Conservation (phyloP, 2,888 invertebrate genomes). For the Hecatera dysodea region DNA sequence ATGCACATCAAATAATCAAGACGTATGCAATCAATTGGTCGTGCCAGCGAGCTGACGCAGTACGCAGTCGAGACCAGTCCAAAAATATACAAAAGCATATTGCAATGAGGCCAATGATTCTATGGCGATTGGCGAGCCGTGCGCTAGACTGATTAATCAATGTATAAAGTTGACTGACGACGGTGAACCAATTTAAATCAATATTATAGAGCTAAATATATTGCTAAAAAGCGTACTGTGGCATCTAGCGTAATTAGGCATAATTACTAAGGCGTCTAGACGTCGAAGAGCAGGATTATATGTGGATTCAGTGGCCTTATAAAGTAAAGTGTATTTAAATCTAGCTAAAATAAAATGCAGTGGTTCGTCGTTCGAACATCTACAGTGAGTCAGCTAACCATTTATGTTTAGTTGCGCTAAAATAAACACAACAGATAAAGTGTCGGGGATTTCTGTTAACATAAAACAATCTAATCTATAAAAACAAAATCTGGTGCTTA, state of each 20-base stretch:
- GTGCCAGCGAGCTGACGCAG: conserved; percentile 73
- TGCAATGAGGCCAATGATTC: conserved; percentile 68
- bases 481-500: conserved; percentile 33
- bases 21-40: conserved; percentile 55
- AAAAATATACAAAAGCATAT: conserved; percentile 78
- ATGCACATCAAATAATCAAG: conserved; percentile 52
- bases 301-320: conserved; percentile 4
- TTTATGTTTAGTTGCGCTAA: conserved; percentile 35
- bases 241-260: conserved; percentile 34
- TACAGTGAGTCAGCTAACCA: conserved; percentile 47
- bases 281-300: conserved; percentile 24
- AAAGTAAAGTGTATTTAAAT: conserved; percentile 23
- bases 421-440: conserved; percentile 46
- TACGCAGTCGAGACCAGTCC: conserved; percentile 74
- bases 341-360: conserved; percentile 40
- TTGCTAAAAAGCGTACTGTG: conserved; percentile 33
- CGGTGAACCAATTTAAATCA: conserved; percentile 45
- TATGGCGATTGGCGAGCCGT: conserved; percentile 56
- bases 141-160: conserved; percentile 56
- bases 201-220: conserved; percentile 43
- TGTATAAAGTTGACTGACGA: conserved; percentile 46
- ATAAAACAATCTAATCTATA: conserved; percentile 40
- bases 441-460: conserved; percentile 23
- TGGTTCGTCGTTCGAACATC: conserved; percentile 34
- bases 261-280: conserved; percentile 45